phyloP scores from a whole-genome alignment of 2,113 vertebrate species.

The Rhinolophus ferrumequinum region DNA sequence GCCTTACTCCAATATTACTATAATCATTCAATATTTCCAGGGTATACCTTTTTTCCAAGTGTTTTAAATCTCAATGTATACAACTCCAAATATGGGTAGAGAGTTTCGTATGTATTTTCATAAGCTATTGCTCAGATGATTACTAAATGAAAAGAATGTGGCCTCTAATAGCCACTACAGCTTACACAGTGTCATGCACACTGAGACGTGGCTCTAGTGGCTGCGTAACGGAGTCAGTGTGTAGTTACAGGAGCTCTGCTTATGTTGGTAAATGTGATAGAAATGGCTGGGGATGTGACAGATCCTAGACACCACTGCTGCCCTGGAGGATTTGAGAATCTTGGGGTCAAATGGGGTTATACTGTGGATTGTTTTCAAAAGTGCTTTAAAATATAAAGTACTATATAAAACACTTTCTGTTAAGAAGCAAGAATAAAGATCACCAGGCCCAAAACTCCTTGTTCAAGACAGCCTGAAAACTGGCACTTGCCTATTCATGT shows the following conservation, averaged over 20 bases:
- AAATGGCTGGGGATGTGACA: neutral
- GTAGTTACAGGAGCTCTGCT: neutral
- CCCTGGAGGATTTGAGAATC: neutral
- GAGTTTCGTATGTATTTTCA: neutral
- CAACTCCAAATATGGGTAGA: neutral
- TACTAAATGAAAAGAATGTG: neutral
- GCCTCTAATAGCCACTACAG: neutral
- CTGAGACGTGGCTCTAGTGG: neutral
- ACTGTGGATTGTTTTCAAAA: neutral
- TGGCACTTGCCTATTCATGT: neutral
- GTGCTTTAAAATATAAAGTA: neutral
- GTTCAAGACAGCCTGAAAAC: conserved; percentile 4
- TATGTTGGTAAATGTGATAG: neutral
- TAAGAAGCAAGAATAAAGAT: conserved; percentile 51
- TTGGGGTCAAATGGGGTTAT: neutral
- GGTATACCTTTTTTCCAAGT: neutral
- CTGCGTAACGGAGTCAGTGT: neutral
- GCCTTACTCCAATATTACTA: neutral
- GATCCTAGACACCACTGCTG: neutral
- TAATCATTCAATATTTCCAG: neutral
- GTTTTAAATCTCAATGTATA: neutral
- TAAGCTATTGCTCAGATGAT: conserved; percentile 21
- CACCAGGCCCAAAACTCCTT: neutral
- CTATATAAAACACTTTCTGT: neutral
- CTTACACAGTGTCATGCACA: neutral